These are phyloP conservation scores for Cynaeus angustus DNA, from an alignment of 2,888 invertebrate species.

Conservation along the genomic window DNA sequence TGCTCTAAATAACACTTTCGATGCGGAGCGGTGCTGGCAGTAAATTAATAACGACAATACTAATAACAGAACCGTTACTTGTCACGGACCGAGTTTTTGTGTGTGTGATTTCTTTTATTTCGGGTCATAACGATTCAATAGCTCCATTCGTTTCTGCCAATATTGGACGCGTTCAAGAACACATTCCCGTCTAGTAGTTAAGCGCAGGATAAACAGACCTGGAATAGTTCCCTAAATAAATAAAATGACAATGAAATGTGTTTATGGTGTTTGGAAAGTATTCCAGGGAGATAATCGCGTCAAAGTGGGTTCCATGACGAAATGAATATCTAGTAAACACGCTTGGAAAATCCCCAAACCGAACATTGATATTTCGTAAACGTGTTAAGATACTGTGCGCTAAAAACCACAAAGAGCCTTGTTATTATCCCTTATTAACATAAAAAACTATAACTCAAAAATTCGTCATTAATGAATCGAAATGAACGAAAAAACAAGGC, in stretches of 20 bases:
- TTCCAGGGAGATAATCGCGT: constrained; percentile 11
- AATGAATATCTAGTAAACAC: constrained; percentile 10
- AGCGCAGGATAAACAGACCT: constrained; percentile 16
- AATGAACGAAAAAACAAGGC: background rate
- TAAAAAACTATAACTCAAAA: no score
- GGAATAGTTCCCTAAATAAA: constrained; percentile 28
- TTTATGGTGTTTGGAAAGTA: constrained; percentile 27
- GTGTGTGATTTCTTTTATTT: constrained; percentile 13
- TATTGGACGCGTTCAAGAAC: background rate
- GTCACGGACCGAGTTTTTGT: constrained; percentile 13
- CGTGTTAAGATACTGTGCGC: no score
- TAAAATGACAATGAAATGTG: constrained; percentile 25
- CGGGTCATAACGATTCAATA: constrained; percentile 6
- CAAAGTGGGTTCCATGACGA: background rate
- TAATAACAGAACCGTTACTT: constrained; percentile 24
- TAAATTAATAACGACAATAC: constrained; percentile 36
- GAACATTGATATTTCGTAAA: background rate
- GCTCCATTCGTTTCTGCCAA: constrained; percentile 2
- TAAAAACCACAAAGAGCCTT: no score
- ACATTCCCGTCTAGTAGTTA: constrained; percentile 11
- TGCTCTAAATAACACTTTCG: constrained; percentile 40
- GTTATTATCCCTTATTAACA: no score
- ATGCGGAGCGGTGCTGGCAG: background rate
- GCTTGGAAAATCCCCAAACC: constrained; percentile 2
- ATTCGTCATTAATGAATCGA: no score